phyloP scores from a whole-genome alignment of 2,113 vertebrate species.

The Grantiella picta region DNA sequence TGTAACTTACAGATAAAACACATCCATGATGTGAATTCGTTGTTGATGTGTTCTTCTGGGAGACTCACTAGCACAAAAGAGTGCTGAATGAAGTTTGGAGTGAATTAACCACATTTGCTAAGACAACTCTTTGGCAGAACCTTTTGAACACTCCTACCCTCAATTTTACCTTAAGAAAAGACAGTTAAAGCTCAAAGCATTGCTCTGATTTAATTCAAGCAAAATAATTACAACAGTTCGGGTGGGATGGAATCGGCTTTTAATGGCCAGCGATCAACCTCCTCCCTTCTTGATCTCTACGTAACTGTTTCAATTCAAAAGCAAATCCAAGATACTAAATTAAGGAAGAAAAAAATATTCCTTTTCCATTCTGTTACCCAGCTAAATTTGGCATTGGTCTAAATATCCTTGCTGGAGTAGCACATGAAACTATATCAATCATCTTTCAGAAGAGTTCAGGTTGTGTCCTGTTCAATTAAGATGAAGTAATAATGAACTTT shows the following conservation, averaged over 20 bases:
- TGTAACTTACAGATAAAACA: background rate
- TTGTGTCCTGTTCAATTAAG: background rate
- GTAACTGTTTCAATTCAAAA: background rate
- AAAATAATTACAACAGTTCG: background rate
- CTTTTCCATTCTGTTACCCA: background rate
- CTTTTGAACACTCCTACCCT: background rate
- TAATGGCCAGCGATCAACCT: background rate
- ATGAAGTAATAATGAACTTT: background rate
- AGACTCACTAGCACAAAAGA: background rate
- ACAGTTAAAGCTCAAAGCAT: background rate
- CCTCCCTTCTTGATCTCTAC: background rate
- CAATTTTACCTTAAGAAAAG: background rate
- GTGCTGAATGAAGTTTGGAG: background rate
- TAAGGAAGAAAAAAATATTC: background rate
- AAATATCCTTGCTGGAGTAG: background rate
- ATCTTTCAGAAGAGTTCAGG: background rate
- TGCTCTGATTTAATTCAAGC: background rate
- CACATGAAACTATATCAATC: background rate
- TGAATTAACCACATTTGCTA: background rate
- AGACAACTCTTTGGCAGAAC: background rate
- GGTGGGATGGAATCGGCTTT: background rate
- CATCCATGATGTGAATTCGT: background rate
- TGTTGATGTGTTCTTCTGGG: background rate
- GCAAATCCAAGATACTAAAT: background rate
- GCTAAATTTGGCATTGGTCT: background rate